Evolutionary conservation across 1,140 invertebrate species (phyloP), one percentile per base, ranked within the genome.

Genomic region (Bradysia coprophila): DNA sequence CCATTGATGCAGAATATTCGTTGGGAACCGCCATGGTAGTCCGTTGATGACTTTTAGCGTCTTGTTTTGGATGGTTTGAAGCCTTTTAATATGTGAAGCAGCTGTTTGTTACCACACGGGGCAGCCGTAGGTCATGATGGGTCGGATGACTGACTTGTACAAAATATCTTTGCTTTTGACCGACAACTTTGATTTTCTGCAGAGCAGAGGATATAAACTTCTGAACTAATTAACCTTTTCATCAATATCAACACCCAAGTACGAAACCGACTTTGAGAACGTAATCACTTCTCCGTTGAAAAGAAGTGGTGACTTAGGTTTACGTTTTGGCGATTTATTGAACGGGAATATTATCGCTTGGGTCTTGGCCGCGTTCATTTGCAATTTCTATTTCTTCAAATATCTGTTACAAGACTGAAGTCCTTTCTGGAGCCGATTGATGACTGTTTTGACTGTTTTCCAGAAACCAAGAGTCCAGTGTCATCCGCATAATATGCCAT

Each of bases 11-110:
- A 28, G 24, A 28, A 8, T 13, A 28, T 28, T 28, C 13, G 24
- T 28, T 6, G 6, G 24, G 13, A 28, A 28, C 13, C 24, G 24
- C 40, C 41, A 51, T 21, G 46, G 42, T 15, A 50, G 32, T 24
- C 46, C 41, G 3, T 47, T 34, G 10, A 49, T 46, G 13, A 41
- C 42, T 8, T 53, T 41, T 10, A 56, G 45, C 21, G 47, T 42
- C 48, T 55, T 51, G 33, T 51, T 53, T 43, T 55, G 54, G 0
- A 55, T 31, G 19, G 24, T 28, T 42, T 54, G 48, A 1, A 58
- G 44, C 13, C 15, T 48, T 0, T 48, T 41, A 2, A 49, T 43
- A 21, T 44, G 23, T n/a, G 43, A 33, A 13, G 39, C 39, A 13
- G 15, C 21, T 0, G 44, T 34, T 4, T 46, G 36, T 3, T 48